Evolutionary conservation across 2,797 vertebrate genomes (phyloP).

Genomic region (Astyanax mexicanus): DNA sequence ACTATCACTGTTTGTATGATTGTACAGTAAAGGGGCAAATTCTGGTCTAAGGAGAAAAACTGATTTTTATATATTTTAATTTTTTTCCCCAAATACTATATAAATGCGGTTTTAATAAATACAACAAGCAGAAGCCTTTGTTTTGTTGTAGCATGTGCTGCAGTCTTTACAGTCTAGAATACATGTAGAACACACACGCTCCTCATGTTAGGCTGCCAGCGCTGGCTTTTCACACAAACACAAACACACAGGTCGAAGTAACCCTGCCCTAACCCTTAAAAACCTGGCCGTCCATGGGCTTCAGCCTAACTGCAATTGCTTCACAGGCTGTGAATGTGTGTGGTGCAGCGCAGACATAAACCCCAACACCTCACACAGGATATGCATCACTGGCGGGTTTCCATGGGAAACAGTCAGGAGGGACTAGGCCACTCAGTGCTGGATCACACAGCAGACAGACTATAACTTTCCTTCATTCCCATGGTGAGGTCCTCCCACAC

Average conservation of each 20-base stretch:
- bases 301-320: conserved; percentile 23
- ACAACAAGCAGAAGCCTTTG: neutral
- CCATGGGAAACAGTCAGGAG: conserved; percentile 37
- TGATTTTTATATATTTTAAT: too few relatives aligned
- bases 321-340: conserved; percentile 47
- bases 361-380: conserved; percentile 45
- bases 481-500: conserved; percentile 38
- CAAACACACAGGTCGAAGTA: conserved; percentile 34
- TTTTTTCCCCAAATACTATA: too few relatives aligned
- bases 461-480: conserved; percentile 38
- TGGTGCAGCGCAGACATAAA: conserved; percentile 46
- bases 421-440: conserved; percentile 43
- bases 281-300: conserved; percentile 29
- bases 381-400: conserved; percentile 53
- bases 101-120: neutral
- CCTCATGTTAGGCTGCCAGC: conserved; percentile 32
- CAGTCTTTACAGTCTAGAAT: conserved; percentile 7
- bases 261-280: conserved; percentile 32
- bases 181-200: conserved; percentile 10
- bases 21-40: too few relatives aligned
- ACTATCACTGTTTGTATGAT: too few relatives aligned
- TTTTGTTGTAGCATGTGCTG: too few relatives aligned
- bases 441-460: conserved; percentile 41
- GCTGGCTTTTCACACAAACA: conserved; percentile 9
- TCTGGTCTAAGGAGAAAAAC: too few relatives aligned